Percentiles rank a stretch among this genome's conserved stretches.
Conservation (phyloP, 2,797 vertebrate species). For the Enoplosus armatus region DNA sequence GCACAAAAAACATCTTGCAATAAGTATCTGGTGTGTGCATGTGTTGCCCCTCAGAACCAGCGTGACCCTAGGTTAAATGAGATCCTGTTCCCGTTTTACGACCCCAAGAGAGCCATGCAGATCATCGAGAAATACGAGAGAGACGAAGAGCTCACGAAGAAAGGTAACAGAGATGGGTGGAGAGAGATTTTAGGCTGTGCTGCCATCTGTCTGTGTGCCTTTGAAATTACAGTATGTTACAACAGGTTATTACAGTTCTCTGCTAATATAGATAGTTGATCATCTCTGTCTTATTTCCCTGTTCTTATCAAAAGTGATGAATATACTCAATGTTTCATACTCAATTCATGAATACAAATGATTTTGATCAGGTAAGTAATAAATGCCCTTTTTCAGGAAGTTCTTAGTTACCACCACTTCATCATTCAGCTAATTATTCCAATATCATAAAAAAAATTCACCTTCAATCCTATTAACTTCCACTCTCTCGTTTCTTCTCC, state of each 20-base stretch:
- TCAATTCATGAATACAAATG: neutral
- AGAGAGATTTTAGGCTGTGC: conserved; percentile 48
- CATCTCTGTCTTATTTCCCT: too few species aligned
- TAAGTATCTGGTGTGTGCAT: conserved; percentile 1
- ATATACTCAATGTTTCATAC: neutral
- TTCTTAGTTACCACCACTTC: neutral
- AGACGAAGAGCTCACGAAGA: conserved; percentile 92
- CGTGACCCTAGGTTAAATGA: conserved; percentile 98
- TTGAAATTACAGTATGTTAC: conserved; percentile 34
- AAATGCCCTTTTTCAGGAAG: neutral
- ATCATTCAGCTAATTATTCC: neutral
- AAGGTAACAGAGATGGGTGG: conserved; percentile 85
- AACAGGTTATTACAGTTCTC: neutral
- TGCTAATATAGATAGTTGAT: too few species aligned
- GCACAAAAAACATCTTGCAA: too few species aligned
- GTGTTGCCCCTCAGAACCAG: conserved; percentile 88
- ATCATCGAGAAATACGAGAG: conserved; percentile 97
- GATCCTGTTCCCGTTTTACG: conserved; percentile 99
- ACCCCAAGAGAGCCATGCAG: conserved; percentile 96
- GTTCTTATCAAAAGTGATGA: too few species aligned
- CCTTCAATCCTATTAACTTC: neutral
- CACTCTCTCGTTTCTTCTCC: neutral
- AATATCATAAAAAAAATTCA: neutral
- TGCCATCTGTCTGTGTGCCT: conserved; percentile 71
- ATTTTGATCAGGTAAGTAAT: neutral